Percentiles rank a stretch among this genome's conserved stretches.
Conservation (phyloP, 2,113 vertebrate species). For the Eptesicus fuscus region DNA sequence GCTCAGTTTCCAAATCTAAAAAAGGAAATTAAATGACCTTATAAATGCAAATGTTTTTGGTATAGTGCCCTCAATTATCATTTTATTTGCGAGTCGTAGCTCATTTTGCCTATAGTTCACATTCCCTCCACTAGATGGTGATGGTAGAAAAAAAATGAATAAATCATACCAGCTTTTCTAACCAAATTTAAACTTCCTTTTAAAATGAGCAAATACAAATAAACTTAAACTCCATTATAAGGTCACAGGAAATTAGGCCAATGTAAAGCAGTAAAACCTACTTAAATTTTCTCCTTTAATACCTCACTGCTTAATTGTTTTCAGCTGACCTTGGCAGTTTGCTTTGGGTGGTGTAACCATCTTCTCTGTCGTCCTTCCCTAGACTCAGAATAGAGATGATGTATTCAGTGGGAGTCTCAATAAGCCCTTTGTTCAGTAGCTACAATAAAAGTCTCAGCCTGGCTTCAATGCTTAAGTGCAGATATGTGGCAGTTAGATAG, state of each 20-base stretch:
- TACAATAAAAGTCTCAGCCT: too few species aligned
- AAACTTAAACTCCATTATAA: not conserved
- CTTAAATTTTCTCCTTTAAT: not conserved
- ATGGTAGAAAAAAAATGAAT: conserved; percentile 37
- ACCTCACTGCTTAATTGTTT: not conserved
- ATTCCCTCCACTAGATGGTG: conserved; percentile 65
- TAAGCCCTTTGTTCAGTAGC: not conserved
- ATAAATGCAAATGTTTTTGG: not conserved
- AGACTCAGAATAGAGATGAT: not conserved
- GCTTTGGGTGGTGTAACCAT: not conserved
- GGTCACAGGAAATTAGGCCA: not conserved
- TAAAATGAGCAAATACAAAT: not conserved
- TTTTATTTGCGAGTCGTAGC: not conserved
- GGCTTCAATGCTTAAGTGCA: not conserved
- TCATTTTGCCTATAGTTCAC: conserved; percentile 36
- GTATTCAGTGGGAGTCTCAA: not conserved
- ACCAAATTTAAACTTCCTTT: conserved; percentile 2
- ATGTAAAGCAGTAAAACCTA: not conserved
- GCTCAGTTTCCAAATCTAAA: not conserved
- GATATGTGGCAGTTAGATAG: not conserved
- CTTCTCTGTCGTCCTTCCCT: not conserved
- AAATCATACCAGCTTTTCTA: not conserved
- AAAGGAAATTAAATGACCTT: not conserved
- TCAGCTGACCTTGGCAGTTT: not conserved
- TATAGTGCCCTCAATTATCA: not conserved